These are phyloP conservation scores for Brachyistius frenatus DNA, from an alignment of 2,113 vertebrate genomes.

Conservation along the genomic window DNA sequence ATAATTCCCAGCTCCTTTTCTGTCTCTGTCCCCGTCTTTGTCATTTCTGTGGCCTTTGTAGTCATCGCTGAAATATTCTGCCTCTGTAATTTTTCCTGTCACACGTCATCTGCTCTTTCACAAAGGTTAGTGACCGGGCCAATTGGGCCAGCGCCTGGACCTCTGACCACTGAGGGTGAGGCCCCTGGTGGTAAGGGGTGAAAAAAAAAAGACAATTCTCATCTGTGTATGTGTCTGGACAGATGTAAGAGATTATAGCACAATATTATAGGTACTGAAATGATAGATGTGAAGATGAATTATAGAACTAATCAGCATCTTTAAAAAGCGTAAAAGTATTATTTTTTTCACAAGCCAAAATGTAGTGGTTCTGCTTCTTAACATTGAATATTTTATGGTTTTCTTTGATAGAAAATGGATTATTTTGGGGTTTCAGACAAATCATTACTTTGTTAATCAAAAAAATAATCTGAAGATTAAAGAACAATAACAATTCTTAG, in stretches of 20 bases:
- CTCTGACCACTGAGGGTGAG: slow-evolving; percentile 15
- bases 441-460: too few species aligned
- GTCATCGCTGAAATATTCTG: neutral
- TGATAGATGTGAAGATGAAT: neutral
- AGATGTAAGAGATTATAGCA: neutral
- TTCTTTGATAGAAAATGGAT: neutral
- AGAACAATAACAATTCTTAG: too few species aligned
- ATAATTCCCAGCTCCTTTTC: neutral
- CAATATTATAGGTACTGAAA: neutral
- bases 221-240: neutral
- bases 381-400: neutral
- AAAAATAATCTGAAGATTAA: too few species aligned
- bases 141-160: neutral
- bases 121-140: neutral
- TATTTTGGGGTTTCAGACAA: too few species aligned
- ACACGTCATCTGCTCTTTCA: slow-evolving; percentile 42
- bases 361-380: neutral
- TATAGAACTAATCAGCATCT: neutral
- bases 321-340: too few species aligned
- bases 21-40: neutral
- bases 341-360: neutral
- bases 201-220: slow-evolving; percentile 5
- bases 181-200: slow-evolving; percentile 10
- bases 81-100: slow-evolving; percentile 42
- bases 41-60: slow-evolving; percentile 16